These are phyloP conservation scores for Scatophagus argus DNA, from an alignment of 2,113 vertebrate genomes.

Conservation along the genomic window DNA sequence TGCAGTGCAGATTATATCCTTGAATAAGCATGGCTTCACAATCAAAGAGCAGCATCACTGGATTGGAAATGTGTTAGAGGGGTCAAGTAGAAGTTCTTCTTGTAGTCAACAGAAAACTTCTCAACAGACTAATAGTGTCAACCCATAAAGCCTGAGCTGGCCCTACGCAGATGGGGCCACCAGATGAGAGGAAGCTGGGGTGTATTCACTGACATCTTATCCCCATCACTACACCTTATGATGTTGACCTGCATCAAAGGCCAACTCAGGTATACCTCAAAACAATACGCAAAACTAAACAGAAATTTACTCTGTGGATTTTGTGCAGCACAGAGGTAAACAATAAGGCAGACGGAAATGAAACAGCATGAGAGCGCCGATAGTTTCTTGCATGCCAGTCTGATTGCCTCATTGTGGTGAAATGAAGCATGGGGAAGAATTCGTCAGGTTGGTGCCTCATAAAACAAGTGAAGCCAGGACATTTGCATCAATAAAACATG, in stretches of 20 bases:
- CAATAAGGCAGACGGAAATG: constrained; percentile 3
- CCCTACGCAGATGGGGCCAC: constrained; percentile 9
- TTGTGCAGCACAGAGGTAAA: constrained; percentile 2
- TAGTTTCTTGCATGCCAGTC: constrained; percentile 33
- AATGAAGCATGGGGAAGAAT: constrained; percentile 64
- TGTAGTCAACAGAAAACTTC: constrained; percentile 81
- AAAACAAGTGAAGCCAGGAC: constrained; percentile 53
- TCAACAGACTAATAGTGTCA: constrained; percentile 29
- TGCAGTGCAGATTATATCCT: constrained; percentile 84
- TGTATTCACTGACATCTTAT: constrained; percentile 11
- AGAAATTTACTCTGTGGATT: background rate
- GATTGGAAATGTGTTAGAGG: constrained; percentile 85
- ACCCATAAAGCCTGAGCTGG: constrained; percentile 2
- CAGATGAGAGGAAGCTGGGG: background rate
- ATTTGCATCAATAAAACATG: constrained; percentile 79
- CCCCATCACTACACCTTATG: background rate
- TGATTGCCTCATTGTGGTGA: constrained; percentile 47
- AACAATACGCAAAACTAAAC: background rate
- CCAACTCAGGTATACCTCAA: background rate
- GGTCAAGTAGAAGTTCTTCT: constrained; percentile 85
- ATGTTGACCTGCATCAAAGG: constrained; percentile 25
- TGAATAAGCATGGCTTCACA: constrained; percentile 85
- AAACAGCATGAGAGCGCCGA: constrained; percentile 15
- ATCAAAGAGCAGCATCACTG: constrained; percentile 83
- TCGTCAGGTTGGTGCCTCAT: constrained; percentile 63